A percentile compares a stretch with the other conserved stretches of the same genome.
Conservation (phyloP, 1,140 invertebrate species). For the Zaprionus gabonicus region DNA sequence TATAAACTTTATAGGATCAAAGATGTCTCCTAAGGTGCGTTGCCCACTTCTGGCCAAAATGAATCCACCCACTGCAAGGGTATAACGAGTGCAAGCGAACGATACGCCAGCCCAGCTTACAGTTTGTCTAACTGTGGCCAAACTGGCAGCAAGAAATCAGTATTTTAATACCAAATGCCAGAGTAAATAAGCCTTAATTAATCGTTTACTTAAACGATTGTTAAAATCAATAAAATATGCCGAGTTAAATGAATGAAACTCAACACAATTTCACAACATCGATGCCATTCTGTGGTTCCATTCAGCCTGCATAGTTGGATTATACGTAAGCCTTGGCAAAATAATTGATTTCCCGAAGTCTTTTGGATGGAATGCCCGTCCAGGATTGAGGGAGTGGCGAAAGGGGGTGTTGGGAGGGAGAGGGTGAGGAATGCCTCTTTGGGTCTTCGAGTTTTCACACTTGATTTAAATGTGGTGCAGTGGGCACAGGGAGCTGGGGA, state of each 20-base stretch:
- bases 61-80: no score
- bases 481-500: background rate
- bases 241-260: background rate
- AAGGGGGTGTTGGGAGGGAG: background rate
- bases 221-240: background rate
- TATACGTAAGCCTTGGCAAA: background rate
- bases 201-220: background rate
- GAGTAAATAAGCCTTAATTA: background rate
- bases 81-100: background rate
- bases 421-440: background rate
- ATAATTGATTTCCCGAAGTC: background rate
- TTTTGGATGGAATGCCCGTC: background rate
- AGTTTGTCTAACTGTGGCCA: background rate
- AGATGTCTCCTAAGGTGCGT: no score
- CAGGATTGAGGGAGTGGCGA: no score
- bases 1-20: no score
- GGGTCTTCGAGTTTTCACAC: conserved; percentile 5
- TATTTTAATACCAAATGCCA: no score
- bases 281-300: background rate
- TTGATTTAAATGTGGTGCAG: background rate
- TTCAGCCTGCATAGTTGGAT: background rate
- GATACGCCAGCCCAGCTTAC: background rate
- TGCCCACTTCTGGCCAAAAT: no score
- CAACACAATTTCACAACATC: background rate
- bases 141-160: background rate